Conservation (phyloP, 2,888 invertebrate species). For the Baronia brevicornis region DNA sequence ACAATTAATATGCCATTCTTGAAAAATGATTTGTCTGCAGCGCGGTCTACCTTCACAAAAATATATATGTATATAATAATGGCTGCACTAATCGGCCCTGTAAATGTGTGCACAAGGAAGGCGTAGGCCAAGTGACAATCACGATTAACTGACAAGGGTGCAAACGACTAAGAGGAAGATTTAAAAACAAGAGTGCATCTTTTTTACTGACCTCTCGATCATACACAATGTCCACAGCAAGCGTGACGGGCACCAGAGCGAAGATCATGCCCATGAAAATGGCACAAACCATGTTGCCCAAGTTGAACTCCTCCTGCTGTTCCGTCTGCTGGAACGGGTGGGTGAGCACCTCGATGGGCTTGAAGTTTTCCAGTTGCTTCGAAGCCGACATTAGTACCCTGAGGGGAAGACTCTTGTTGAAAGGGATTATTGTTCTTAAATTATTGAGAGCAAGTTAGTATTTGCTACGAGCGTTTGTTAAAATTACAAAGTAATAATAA, state of each 20-base stretch:
- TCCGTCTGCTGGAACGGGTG: conserved; percentile 85
- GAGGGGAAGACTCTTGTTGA: conserved; percentile 9
- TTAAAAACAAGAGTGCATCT: conserved; percentile 2
- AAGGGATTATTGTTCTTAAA: conserved; percentile 1
- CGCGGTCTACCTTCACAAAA: too few species aligned
- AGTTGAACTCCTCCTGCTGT: conserved; percentile 82
- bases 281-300: conserved; percentile 83
- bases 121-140: too few species aligned
- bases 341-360: conserved; percentile 78
- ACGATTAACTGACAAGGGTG: too few species aligned
- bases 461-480: too few species aligned
- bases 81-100: too few species aligned
- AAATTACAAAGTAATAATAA: too few species aligned
- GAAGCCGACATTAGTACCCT: conserved; percentile 56
- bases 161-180: too few species aligned
- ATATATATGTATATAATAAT: too few species aligned
- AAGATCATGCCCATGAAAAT: conserved; percentile 88
- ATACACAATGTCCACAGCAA: conserved; percentile 87
- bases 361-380: conserved; percentile 54
- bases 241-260: conserved; percentile 83
- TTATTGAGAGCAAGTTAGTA: too few species aligned
- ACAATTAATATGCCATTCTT: too few species aligned
- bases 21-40: too few species aligned
- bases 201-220: conserved; percentile 82
- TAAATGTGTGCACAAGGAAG: too few species aligned